Evolutionary conservation across 2,888 invertebrate species (phyloP).

Genomic region (Criorhina ranunculi): DNA sequence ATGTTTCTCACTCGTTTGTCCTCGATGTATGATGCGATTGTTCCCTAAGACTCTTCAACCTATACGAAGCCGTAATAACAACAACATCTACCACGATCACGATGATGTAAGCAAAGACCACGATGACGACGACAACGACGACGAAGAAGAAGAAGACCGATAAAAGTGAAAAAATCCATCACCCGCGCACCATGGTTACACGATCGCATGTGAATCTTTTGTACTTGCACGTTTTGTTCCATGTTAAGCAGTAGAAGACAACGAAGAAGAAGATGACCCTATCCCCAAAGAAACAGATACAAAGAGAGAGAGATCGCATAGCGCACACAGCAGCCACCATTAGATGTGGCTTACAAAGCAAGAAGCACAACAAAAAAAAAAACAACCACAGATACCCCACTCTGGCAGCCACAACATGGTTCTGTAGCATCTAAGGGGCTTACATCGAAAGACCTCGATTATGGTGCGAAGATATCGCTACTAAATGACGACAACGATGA

Average conservation of each 20-base stretch:
- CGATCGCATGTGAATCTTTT: slow-evolving; percentile 53
- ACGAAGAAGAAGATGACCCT: slow-evolving; percentile 65
- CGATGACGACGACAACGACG: slow-evolving; percentile 21
- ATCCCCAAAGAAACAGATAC: slow-evolving; percentile 48
- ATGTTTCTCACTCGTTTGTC: slow-evolving; percentile 66
- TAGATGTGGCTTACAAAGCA: slow-evolving; percentile 47
- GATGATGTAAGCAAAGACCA: slow-evolving; percentile 67
- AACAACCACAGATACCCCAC: slow-evolving; percentile 74
- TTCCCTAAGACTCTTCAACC: slow-evolving; percentile 29
- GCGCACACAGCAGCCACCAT: slow-evolving; percentile 61
- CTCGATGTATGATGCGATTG: slow-evolving; percentile 32
- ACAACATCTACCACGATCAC: slow-evolving; percentile 45
- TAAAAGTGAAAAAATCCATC: slow-evolving; percentile 61
- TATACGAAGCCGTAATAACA: slow-evolving; percentile 23
- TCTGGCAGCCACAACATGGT: slow-evolving; percentile 61
- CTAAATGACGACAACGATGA: slow-evolving; percentile 69
- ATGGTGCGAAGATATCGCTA: slow-evolving; percentile 70
- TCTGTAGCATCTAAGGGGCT: slow-evolving; percentile 69
- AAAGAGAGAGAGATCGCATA: slow-evolving; percentile 58
- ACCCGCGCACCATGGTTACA: slow-evolving; percentile 60
- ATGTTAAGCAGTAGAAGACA: slow-evolving; percentile 10
- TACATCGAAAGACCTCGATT: slow-evolving; percentile 75
- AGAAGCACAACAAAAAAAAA: slow-evolving; percentile 3
- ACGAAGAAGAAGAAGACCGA: slow-evolving; percentile 34
- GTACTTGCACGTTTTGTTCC: slow-evolving; percentile 34